Base-by-base conservation (phyloP, 2,888 invertebrate species). In the Phoenoteleia sp. region DNA sequence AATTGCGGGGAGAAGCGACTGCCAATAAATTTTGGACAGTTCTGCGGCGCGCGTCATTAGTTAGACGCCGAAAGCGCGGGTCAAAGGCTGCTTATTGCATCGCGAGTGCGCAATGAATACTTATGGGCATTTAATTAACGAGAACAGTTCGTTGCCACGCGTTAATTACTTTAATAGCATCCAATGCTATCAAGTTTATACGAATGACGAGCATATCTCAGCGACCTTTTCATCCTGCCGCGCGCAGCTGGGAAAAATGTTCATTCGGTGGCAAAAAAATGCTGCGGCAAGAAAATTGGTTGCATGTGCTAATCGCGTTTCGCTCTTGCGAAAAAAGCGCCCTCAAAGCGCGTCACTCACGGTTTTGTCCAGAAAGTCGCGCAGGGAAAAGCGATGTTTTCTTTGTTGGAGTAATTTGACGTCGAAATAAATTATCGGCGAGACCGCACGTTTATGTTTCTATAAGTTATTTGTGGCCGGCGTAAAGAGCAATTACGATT, bases 71-170 rank as follows among this genome's bases (percentile, higher is more conserved):
- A 19, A 58, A 15, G 62, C 5, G 9, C 11, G 36, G 54, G 69
- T 79, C 69, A 79, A 45, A 71, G 69, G 62, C n/a, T 49, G 25
- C 6, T 49, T 54, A 36, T 58, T 72, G 58, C 60, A 21, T 74
- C 60, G 42, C 29, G 49, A 66, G 45, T 39, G 17, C 36, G 72
- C 49, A 56, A 74, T 74, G 66, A 47, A 60, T 42, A 56, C 45
- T 47, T 77, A 69, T 49, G 60, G 60, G 29, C 62, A 42, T 81
- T 75, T 82, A 76, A 77, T 77, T 76, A 77, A 60, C 76, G 58
- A 64, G 56, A 69, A 47, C 42, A 49, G 67, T 81, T 81, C 75
- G 47, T 36, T 62, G 81, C 62, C 64, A 56, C 36, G 47, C 76
- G 49, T 69, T 69, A 75, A 54, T 82, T 76, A 56, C 42, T n/a